Evolutionary conservation across 2,888 invertebrate species (phyloP).

Genomic region (Papilio demoleus): DNA sequence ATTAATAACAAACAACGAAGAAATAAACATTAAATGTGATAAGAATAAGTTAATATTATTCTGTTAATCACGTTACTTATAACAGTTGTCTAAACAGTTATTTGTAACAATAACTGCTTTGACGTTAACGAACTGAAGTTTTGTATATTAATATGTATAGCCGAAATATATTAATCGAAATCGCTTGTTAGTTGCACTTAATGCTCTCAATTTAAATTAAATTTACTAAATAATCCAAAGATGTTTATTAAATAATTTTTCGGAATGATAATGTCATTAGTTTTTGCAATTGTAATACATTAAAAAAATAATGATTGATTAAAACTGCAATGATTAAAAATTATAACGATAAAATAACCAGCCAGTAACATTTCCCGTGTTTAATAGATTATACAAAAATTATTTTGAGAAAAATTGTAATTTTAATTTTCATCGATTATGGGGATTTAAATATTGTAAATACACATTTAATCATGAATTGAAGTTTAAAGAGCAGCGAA

Average conservation of each 20-base stretch:
- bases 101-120: slow-evolving; percentile 27
- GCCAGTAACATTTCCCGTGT: background rate
- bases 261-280: slow-evolving; percentile 43
- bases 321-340: slow-evolving; percentile 3
- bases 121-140: slow-evolving; percentile 21
- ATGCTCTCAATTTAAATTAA: slow-evolving; percentile 28
- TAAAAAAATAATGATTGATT: slow-evolving; percentile 1
- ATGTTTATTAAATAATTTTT: slow-evolving; percentile 30
- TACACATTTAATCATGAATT: background rate
- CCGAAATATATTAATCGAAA: slow-evolving; percentile 40
- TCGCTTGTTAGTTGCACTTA: slow-evolving; percentile 30
- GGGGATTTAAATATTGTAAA: background rate
- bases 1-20: slow-evolving; percentile 44
- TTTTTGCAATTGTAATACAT: background rate
- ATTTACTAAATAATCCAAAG: slow-evolving; percentile 34
- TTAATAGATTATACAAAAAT: too few species aligned
- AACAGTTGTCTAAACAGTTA: slow-evolving; percentile 26
- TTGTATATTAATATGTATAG: slow-evolving; percentile 38
- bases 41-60: slow-evolving; percentile 45
- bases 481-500: background rate
- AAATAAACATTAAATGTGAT: slow-evolving; percentile 43
- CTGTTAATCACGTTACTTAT: slow-evolving; percentile 39
- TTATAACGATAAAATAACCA: background rate
- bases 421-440: too few species aligned
- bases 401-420: too few species aligned